These are phyloP conservation scores for Coregonus ussuriensis DNA, from an alignment of 2,797 vertebrate genomes.

Conservation along the genomic window DNA sequence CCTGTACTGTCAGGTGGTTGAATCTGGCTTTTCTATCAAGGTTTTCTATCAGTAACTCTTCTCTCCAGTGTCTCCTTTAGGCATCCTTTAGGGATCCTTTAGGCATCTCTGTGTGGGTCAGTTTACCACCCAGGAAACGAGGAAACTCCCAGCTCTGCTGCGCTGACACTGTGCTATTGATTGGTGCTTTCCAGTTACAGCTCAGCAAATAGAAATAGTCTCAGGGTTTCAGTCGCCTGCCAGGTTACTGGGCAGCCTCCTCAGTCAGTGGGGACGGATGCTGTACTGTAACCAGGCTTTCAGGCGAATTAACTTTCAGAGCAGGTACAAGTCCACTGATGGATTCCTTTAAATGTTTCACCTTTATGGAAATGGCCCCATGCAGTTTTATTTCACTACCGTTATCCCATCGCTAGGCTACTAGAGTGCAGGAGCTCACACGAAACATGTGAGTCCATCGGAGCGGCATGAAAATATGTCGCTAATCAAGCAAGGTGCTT, in stretches of 20 bases:
- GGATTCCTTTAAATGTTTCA: slow-evolving; percentile 51
- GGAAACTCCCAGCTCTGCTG: slow-evolving; percentile 31
- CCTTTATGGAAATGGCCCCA: slow-evolving; percentile 33
- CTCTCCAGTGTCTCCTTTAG: background rate
- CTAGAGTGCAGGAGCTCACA: slow-evolving; percentile 1
- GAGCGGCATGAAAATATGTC: slow-evolving; percentile 2
- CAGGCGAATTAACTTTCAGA: slow-evolving; percentile 60
- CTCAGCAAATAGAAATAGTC: slow-evolving; percentile 39
- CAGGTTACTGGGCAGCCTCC: slow-evolving; percentile 13
- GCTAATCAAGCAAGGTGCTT: slow-evolving; percentile 19
- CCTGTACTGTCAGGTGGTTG: too few species aligned
- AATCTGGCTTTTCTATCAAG: too few species aligned
- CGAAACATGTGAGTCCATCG: background rate
- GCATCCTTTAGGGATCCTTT: background rate
- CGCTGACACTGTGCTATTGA: slow-evolving; percentile 49
- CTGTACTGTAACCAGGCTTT: slow-evolving; percentile 58
- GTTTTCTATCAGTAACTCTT: too few species aligned
- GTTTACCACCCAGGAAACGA: slow-evolving; percentile 32
- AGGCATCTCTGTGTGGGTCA: background rate
- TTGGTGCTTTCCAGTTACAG: slow-evolving; percentile 36
- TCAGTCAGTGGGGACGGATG: slow-evolving; percentile 50
- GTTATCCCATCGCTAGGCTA: background rate
- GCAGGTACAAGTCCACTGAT: slow-evolving; percentile 48
- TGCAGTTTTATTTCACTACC: slow-evolving; percentile 8
- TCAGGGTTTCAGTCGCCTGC: slow-evolving; percentile 35